phyloP scores from a whole-genome alignment of 2,888 invertebrate species.

The Anthophora plumipes region DNA sequence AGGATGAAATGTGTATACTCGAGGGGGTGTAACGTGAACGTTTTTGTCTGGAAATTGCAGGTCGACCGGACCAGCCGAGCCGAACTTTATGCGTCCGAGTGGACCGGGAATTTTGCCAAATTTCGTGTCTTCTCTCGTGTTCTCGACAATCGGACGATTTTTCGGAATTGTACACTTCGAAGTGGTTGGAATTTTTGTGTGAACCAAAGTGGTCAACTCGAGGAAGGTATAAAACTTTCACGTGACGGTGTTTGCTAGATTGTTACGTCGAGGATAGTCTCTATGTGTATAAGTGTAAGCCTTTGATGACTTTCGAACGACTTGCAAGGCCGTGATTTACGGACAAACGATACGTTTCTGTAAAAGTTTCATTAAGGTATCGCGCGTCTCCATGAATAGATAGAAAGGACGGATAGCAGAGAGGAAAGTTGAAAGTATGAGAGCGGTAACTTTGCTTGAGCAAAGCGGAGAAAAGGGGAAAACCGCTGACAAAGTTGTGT shows the following conservation, averaged over 20 bases:
- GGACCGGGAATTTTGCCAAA: constrained; percentile 14
- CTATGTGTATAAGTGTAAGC: too few relatives aligned
- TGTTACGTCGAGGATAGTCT: too few relatives aligned
- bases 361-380: constrained; percentile 10
- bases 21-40: constrained; percentile 46
- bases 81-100: constrained; percentile 15
- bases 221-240: background rate
- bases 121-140: constrained; percentile 3
- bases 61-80: constrained; percentile 20
- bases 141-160: background rate
- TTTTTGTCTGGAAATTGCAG: constrained; percentile 52
- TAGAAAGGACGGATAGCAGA: background rate
- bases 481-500: constrained; percentile 17
- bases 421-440: background rate
- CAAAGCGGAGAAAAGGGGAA: constrained; percentile 10
- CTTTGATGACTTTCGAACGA: background rate
- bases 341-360: background rate
- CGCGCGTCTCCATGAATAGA: constrained; percentile 5
- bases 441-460: background rate
- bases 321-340: background rate
- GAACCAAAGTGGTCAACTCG: background rate
- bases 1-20: constrained; percentile 32
- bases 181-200: background rate
- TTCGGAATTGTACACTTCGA: constrained; percentile 1
- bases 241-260: too few relatives aligned